Base-by-base conservation (phyloP, 1,140 invertebrate genomes). In the Chionoecetes opilio region DNA sequence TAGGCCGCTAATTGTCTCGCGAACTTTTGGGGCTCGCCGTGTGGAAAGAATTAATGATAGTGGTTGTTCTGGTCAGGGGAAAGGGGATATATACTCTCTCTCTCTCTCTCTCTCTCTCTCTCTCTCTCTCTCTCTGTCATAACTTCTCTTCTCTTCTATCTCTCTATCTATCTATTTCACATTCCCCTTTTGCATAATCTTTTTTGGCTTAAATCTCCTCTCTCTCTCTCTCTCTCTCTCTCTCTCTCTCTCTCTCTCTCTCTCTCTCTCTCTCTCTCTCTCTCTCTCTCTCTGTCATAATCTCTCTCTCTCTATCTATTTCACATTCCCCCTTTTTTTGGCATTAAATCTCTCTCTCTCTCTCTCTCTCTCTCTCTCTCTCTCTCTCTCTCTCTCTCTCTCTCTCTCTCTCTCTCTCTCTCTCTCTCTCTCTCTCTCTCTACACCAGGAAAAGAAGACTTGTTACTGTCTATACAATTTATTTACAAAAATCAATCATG, bases 321-420 rank as follows among this genome's bases (percentile, higher is more conserved):
- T n/a, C 35, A n/a, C 9, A n/a, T 89, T n/a, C n/a, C 35, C 3
- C 34, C 35, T 34, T 41, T 89, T 8, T 11, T 41, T 9, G 6
- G 6, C 29, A 32, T 41, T 34, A n/a, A 26, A 9, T 90, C 88
- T 38, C 38, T 46, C 41, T 90, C 88, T 90, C 88, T 90, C 88
- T 90, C 88, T 90, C 88, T 90, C 88, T 90, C 88, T 90, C 88
- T 90, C 88, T 90, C 88, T 90, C 88, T 90, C 88, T 38, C 88
- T 38, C 88, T 38, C 88, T 38, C 88, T 38, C 88, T 38, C 88
- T 38, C 88, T 38, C 88, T 38, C 88, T 38, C 88, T 38, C 88
- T 38, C 88, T 38, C 89, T 41, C 89, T 41, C 89, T 41, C 89
- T 91, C 89, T 91, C 37, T 91, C 89, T 46, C 17, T 91, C 87